A percentile compares a stretch with the other conserved stretches of the same genome.
Conservation (phyloP, 2,888 invertebrate species). For the Drosophila pullipes region DNA sequence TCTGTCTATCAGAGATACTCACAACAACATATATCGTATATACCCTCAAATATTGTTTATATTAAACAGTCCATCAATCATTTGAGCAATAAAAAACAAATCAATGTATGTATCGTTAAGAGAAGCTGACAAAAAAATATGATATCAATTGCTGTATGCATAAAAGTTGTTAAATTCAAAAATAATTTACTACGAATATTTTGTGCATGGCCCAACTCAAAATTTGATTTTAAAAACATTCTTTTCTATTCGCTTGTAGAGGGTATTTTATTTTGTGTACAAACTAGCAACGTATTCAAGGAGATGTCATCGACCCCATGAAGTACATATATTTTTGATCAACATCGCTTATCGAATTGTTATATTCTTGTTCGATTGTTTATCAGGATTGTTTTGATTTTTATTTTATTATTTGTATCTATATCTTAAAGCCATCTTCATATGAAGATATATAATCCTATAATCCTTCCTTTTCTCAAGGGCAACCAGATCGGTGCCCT, state of each 20-base stretch:
- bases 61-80: not conserved
- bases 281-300: no score
- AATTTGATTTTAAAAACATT: not conserved
- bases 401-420: no score
- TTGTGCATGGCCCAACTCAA: not conserved
- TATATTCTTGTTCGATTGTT: no score
- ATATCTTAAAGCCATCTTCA: no score
- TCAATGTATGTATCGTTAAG: not conserved
- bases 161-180: not conserved
- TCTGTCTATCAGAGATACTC: not conserved
- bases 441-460: no score
- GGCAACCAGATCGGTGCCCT: not conserved
- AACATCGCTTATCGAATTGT: no score
- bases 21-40: not conserved
- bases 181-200: not conserved
- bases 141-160: not conserved
- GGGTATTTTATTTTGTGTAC: not conserved
- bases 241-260: not conserved
- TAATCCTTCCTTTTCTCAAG: not conserved
- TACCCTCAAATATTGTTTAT: not conserved
- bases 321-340: no score
- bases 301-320: no score
- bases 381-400: no score
- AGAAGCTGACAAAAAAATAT: not conserved
- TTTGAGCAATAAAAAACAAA: not conserved